These are phyloP conservation scores for Spialia ferax DNA, from an alignment of 2,888 invertebrate genomes.

Conservation along the genomic window DNA sequence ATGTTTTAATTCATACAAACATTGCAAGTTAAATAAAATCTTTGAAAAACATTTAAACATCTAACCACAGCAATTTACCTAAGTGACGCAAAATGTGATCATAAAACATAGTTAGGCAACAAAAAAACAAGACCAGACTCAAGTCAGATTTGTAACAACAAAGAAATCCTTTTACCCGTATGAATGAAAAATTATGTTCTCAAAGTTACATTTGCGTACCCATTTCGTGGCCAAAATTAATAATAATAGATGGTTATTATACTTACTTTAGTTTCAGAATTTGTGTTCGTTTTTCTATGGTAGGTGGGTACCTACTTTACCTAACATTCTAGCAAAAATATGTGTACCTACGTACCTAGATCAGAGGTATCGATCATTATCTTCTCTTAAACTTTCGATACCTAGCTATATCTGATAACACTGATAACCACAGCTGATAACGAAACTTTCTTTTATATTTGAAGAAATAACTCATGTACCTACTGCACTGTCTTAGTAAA, in stretches of 20 bases:
- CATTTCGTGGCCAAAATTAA: constrained; percentile 18
- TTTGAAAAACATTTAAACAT: no score
- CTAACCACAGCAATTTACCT: background rate
- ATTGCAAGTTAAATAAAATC: no score
- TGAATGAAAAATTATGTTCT: constrained; percentile 28
- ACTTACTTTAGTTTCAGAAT: background rate
- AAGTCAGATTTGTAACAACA: constrained; percentile 10
- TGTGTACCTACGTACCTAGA: background rate
- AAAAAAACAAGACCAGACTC: constrained; percentile 6
- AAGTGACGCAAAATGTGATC: background rate
- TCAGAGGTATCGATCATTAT: no score
- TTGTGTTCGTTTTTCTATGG: background rate
- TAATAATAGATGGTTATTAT: constrained; percentile 6
- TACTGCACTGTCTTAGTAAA: no score
- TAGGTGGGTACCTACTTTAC: no score
- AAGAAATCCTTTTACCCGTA: constrained; percentile 31
- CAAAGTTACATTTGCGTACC: constrained; percentile 21
- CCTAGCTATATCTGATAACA: no score
- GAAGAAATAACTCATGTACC: no score
- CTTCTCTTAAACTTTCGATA: no score
- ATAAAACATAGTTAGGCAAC: constrained; percentile 4
- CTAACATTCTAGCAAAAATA: background rate
- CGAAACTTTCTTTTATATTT: no score
- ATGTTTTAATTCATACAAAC: no score
- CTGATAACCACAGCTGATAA: no score